Conservation (phyloP, 2,888 invertebrate species). For the Leucophenga montana region DNA sequence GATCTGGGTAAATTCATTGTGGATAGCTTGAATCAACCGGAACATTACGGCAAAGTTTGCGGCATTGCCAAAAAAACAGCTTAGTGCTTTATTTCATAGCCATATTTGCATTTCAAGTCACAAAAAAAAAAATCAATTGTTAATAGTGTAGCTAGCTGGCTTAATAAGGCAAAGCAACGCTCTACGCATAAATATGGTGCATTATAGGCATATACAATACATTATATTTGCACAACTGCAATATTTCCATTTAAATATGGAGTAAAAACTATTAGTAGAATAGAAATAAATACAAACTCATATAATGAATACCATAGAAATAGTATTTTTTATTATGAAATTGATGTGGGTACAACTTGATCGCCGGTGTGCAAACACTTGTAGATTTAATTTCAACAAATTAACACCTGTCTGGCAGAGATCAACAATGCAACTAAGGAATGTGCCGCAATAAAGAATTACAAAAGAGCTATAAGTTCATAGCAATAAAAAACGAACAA, state of each 20-base stretch:
- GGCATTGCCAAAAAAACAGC: conserved; percentile 76
- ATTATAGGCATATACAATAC: conserved; percentile 35
- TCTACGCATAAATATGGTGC: conserved; percentile 45
- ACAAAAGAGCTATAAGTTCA: conserved; percentile 11
- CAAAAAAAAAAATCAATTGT: too few relatives aligned
- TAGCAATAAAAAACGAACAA: background rate
- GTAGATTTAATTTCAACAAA: conserved; percentile 45
- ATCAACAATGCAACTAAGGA: conserved; percentile 47
- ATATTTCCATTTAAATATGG: conserved; percentile 50
- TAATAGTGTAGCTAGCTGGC: too few relatives aligned
- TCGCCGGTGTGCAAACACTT: background rate
- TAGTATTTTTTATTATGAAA: background rate
- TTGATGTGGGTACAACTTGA: background rate
- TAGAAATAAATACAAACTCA: background rate
- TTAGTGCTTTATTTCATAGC: background rate
- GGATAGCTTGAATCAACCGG: conserved; percentile 79
- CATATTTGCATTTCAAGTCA: background rate
- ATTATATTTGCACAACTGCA: conserved; percentile 33
- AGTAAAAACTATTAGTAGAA: conserved; percentile 40
- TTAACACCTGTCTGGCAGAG: conserved; percentile 56
- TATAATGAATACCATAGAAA: background rate
- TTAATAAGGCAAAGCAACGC: background rate
- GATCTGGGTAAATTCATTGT: conserved; percentile 86
- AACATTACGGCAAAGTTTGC: conserved; percentile 80
- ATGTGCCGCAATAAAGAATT: conserved; percentile 44